Conservation (phyloP, 2,797 vertebrate species). For the Hypotaenidia okinawae region DNA sequence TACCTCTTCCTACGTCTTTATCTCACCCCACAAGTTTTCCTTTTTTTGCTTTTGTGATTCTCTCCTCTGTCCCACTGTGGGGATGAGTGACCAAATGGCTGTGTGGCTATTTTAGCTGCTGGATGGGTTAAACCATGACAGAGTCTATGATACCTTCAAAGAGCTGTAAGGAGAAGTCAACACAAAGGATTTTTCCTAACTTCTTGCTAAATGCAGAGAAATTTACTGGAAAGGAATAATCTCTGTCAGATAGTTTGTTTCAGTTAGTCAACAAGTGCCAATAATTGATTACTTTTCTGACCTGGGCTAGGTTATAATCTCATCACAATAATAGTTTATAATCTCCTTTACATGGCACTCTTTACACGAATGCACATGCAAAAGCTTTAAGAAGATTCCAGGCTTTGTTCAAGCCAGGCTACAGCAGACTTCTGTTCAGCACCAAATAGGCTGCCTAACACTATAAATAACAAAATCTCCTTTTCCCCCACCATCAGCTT, state of each 20-base stretch:
- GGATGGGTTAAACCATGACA: too few species aligned
- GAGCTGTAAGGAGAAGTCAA: neutral
- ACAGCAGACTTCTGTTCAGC: neutral
- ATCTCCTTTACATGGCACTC: neutral
- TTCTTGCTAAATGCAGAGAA: neutral
- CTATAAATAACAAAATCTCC: conserved; percentile 27
- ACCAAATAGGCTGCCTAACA: neutral
- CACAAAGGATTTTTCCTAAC: neutral
- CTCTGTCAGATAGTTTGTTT: neutral
- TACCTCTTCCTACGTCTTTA: too few species aligned
- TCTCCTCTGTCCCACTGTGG: too few species aligned
- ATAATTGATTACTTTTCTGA: neutral
- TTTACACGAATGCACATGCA: neutral
- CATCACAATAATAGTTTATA: neutral
- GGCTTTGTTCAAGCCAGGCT: neutral
- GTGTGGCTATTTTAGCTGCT: too few species aligned
- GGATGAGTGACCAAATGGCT: too few species aligned
- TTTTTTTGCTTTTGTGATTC: too few species aligned
- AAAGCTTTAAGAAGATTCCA: neutral
- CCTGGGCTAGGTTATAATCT: neutral
- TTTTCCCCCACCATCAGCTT: conserved; percentile 31
- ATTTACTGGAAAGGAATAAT: neutral
- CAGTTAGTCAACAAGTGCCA: neutral
- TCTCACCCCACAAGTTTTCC: too few species aligned
- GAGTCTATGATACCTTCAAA: neutral